Percentiles rank a stretch among this genome's conserved stretches.
Evolutionary conservation across 1,140 invertebrate genomes (phyloP).

Genomic region (Zaprionus lachaisei): DNA sequence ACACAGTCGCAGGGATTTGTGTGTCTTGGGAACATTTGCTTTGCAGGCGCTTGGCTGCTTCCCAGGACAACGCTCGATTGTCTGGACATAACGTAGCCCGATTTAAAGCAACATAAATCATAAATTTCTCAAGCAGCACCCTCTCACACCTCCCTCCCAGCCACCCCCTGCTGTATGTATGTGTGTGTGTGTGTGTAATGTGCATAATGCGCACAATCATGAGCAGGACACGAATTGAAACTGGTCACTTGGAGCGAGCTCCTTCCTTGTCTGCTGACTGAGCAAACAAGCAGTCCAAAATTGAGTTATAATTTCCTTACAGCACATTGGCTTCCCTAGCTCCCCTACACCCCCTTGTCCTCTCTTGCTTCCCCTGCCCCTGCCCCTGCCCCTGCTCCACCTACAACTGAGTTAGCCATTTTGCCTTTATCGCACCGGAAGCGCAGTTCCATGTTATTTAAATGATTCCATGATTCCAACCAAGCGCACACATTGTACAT

Average conservation of each 20-base stretch:
- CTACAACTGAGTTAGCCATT: no score
- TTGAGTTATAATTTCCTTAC: constrained; percentile 72
- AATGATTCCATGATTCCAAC: constrained; percentile 56
- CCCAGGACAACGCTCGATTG: constrained; percentile 27
- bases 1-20: not conserved
- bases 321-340: constrained; percentile 20
- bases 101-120: constrained; percentile 71
- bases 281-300: constrained; percentile 72
- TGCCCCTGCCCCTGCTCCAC: no score
- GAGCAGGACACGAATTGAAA: constrained; percentile 63
- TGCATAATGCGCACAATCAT: constrained; percentile 73
- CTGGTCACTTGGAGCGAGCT: constrained; percentile 33
- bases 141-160: constrained; percentile 2
- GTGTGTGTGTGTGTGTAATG: constrained; percentile 23
- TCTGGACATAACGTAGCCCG: constrained; percentile 42
- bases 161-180: not conserved
- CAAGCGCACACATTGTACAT: not conserved
- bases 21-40: constrained; percentile 45
- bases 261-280: constrained; percentile 30
- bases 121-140: constrained; percentile 45
- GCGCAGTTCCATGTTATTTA: constrained; percentile 55
- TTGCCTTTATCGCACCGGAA: constrained; percentile 11
- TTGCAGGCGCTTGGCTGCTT: constrained; percentile 23
- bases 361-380: no score
- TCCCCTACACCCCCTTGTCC: not conserved